Conservation (phyloP, 2,888 invertebrate genomes). For the Prenolepis imparis region DNA sequence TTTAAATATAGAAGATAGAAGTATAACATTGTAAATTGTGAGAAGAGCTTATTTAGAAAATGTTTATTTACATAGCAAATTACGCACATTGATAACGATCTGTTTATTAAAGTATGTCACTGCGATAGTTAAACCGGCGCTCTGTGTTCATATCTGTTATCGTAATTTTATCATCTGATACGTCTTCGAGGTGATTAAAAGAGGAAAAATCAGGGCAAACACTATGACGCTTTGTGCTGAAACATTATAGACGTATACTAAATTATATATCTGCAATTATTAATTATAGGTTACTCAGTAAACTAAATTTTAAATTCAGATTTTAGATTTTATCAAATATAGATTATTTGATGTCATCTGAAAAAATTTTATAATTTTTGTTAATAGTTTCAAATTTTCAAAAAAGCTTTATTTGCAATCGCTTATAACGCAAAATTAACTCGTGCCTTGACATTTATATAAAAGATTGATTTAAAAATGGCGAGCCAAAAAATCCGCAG, state of each 20-base stretch:
- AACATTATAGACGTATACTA: not conserved
- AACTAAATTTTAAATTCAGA: not conserved
- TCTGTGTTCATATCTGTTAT: not conserved
- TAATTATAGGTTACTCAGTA: not conserved
- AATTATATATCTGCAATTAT: not conserved
- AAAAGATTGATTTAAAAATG: not conserved
- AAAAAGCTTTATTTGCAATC: not conserved
- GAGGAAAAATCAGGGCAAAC: not conserved
- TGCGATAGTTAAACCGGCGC: not conserved
- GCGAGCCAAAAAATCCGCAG: not conserved
- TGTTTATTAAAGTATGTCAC: conserved; percentile 9
- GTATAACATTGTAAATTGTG: not conserved
- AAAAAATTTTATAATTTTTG: not conserved
- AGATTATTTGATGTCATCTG: too few species aligned
- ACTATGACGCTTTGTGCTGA: not conserved
- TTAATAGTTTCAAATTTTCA: too few species aligned
- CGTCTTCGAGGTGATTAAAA: not conserved
- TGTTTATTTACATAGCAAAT: not conserved
- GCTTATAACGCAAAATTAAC: not conserved
- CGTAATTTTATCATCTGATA: not conserved
- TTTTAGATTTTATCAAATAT: too few species aligned
- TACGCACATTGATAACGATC: not conserved
- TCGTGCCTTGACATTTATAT: not conserved
- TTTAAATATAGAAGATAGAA: not conserved
- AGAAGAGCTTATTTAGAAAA: not conserved